Evolutionary conservation across 2,888 invertebrate species (phyloP), one percentile per base, ranked within the genome.

Genomic region (Drosophila paranaensis): DNA sequence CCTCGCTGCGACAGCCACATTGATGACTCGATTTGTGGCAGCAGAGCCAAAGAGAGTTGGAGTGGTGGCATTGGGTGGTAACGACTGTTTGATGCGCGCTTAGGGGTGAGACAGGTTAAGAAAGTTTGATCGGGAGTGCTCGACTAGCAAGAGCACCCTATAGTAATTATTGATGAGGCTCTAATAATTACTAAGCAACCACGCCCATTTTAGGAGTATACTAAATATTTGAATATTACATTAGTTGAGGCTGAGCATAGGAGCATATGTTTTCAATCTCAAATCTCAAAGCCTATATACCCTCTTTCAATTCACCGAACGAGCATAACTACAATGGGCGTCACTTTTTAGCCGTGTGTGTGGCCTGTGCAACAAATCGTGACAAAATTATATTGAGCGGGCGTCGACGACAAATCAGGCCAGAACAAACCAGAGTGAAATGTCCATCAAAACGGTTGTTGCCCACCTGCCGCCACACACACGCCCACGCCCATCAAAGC

Each of bases 321-420:
- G 25, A 39, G 39, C n/a, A 39, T 27, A 27, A 57, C 55, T 35
- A 60, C 55, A 68, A 45, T 56, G 45, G 79, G 61, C 64, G 69
- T 56, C 33, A 48, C 56, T 58, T 61, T 64, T 1, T 78, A 54
- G 54, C 11, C 45, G 25, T 42, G 33, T 48, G 39, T 40, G 39
- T 39, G 20, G 66, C 74, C 11, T n/a, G 50, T 70, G 74, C 67
- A 65, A 58, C 51, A 57, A 55, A 37, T 74, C 61, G 74, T 53
- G 55, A 65, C 82, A 81, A 82, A 88, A 90, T 88, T 88, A 86
- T 88, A 86, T 88, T 88, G 88, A 88, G 90, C 68, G 72, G 63
- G 70, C 85, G 71, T 53, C n/a, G 69, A 73, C 55, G 63, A 71
- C 79, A 74, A 68, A 64, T 53, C 58, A 61, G 60, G 57, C 60